Percentiles rank a stretch among this genome's conserved stretches.
Evolutionary conservation across 2,797 vertebrate genomes (phyloP).

Genomic region (Anolis apletophallus): DNA sequence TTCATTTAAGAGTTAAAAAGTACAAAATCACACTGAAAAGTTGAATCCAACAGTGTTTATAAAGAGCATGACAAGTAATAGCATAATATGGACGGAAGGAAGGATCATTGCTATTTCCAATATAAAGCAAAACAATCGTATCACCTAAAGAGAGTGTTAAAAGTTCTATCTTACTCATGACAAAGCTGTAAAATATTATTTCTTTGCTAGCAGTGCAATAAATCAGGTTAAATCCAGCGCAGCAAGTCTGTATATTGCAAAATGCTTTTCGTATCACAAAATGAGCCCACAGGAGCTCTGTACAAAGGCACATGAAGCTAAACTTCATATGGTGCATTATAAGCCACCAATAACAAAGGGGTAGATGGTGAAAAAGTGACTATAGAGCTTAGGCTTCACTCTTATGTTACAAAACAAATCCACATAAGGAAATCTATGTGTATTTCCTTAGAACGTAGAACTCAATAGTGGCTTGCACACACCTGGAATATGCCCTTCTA

Average conservation of each 20-base stretch:
- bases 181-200: constrained; percentile 35
- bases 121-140: constrained; percentile 47
- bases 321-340: background rate
- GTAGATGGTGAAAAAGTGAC: background rate
- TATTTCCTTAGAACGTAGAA: background rate
- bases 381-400: background rate
- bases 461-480: background rate
- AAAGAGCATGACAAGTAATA: constrained; percentile 52
- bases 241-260: background rate
- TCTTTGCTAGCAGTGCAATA: constrained; percentile 16
- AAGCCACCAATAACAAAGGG: background rate
- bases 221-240: background rate
- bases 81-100: constrained; percentile 39
- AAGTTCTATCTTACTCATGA: constrained; percentile 53
- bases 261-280: background rate
- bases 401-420: constrained; percentile 5
- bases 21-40: constrained; percentile 43
- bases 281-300: background rate
- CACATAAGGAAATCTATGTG: background rate
- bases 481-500: background rate
- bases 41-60: constrained; percentile 38
- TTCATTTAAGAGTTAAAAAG: constrained; percentile 41
- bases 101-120: constrained; percentile 20
- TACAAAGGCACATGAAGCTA: background rate
- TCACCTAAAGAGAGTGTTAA: constrained; percentile 67